phyloP scores from a whole-genome alignment of 2,888 invertebrate genomes.

The Chouioia cunea region DNA sequence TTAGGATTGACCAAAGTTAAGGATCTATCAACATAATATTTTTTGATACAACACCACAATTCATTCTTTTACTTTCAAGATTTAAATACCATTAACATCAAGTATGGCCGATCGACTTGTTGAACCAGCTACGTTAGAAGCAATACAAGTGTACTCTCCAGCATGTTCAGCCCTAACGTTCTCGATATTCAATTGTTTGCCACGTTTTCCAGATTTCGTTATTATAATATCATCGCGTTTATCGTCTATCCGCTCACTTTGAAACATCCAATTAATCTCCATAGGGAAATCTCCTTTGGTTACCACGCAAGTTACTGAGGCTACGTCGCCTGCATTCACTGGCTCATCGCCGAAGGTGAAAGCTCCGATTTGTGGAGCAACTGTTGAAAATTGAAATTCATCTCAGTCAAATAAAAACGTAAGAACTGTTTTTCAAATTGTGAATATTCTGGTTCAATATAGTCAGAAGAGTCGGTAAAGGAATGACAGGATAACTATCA shows the following conservation, averaged over 20 bases:
- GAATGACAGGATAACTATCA: neutral
- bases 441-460: too few species aligned
- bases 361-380: constrained; percentile 82
- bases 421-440: too few species aligned
- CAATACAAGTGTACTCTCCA: constrained; percentile 72
- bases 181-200: constrained; percentile 71
- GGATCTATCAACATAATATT: too few species aligned
- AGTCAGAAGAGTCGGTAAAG: neutral
- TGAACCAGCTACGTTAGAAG: constrained; percentile 71
- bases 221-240: constrained; percentile 54
- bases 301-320: constrained; percentile 72
- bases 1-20: too few species aligned
- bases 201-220: constrained; percentile 64
- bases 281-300: constrained; percentile 81
- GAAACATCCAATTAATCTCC: constrained; percentile 81
- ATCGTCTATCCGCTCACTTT: constrained; percentile 72
- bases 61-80: too few species aligned
- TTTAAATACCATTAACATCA: constrained; percentile 71
- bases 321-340: constrained; percentile 77
- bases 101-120: constrained; percentile 70
- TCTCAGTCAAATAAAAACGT: neutral
- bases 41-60: too few species aligned
- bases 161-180: constrained; percentile 70
- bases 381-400: constrained; percentile 58
- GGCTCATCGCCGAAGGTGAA: constrained; percentile 83